Conservation (phyloP, 2,113 vertebrate species). For the Cinclus mexicanus region DNA sequence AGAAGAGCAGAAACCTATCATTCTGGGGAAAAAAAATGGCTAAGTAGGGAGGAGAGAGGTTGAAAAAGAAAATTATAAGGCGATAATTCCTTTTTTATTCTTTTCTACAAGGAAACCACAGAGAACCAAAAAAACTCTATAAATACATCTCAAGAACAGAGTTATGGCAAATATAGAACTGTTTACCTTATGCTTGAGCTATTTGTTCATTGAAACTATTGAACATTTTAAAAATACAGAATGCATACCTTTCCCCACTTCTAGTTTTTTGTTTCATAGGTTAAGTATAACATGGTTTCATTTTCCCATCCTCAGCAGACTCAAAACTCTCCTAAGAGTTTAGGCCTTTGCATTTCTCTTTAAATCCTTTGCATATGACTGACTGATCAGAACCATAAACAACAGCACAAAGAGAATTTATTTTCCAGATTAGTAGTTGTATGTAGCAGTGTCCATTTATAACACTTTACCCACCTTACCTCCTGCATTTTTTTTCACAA, state of each 20-base stretch:
- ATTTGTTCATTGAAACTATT: background rate
- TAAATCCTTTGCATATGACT: background rate
- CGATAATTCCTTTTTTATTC: rapidly evolving
- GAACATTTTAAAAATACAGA: background rate
- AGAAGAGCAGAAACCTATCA: background rate
- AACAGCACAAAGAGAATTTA: background rate
- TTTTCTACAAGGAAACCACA: background rate
- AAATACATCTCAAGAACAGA: background rate
- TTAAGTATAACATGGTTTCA: background rate
- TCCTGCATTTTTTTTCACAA: background rate
- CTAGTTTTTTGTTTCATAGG: background rate
- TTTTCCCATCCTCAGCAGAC: background rate
- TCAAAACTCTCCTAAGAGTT: background rate
- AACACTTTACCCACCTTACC: background rate
- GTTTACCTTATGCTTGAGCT: background rate
- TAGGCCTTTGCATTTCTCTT: background rate
- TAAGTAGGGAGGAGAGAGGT: background rate
- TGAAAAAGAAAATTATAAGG: background rate
- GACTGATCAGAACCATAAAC: background rate
- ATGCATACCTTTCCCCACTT: rapidly evolving
- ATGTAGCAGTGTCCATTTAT: background rate
- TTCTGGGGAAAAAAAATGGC: background rate
- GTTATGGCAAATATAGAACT: background rate
- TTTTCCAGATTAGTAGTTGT: background rate
- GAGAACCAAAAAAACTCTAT: background rate